These are phyloP conservation scores for Coelogynopora nodosa DNA, from an alignment of 2,888 invertebrate genomes.

Conservation along the genomic window DNA sequence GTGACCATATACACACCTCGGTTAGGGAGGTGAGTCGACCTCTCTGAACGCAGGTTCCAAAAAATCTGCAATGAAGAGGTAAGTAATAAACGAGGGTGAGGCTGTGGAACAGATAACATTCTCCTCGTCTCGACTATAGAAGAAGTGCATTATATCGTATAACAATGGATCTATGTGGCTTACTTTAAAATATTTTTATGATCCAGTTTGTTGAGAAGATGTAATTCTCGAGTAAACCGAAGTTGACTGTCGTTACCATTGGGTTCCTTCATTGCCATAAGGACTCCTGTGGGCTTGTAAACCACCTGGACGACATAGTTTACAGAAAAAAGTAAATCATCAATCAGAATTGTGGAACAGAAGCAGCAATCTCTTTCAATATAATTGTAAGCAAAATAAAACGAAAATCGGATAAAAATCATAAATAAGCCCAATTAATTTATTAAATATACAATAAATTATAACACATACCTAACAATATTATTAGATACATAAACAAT, in stretches of 20 bases:
- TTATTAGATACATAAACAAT: too few relatives aligned
- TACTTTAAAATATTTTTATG: constrained; percentile 14
- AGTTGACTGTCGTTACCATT: constrained; percentile 5
- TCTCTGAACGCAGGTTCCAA: not conserved
- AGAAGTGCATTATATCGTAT: not conserved
- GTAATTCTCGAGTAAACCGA: not conserved
- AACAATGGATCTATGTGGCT: not conserved
- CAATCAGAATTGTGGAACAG: too few relatives aligned
- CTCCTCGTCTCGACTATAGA: not conserved
- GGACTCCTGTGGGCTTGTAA: not conserved
- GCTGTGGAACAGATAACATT: not conserved
- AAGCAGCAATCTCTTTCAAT: too few relatives aligned
- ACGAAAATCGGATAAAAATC: too few relatives aligned
- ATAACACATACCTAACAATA: too few relatives aligned
- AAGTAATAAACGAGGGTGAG: too few relatives aligned
- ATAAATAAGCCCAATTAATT: too few relatives aligned
- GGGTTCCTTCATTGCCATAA: constrained; percentile 2
- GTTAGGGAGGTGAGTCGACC: not conserved
- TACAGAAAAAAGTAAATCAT: not conserved
- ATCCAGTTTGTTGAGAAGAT: not conserved
- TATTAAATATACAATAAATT: too few relatives aligned
- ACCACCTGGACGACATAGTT: not conserved
- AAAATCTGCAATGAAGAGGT: not conserved
- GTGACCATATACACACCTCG: not conserved
- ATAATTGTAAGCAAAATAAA: too few relatives aligned